Evolutionary conservation across 2,113 vertebrate genomes (phyloP).

Genomic region (Eublepharis macularius): DNA sequence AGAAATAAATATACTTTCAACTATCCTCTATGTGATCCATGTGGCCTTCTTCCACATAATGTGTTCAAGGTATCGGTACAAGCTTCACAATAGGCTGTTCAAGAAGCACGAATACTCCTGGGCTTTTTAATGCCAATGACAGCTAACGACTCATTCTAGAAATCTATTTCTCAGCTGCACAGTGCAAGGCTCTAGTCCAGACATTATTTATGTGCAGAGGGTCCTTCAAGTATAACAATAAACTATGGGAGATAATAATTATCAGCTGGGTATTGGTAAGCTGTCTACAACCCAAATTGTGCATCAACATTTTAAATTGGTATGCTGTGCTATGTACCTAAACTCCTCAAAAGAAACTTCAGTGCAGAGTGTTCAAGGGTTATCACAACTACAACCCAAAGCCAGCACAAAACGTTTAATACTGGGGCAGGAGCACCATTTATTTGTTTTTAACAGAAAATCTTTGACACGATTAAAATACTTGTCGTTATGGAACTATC

Average conservation of each 20-base stretch:
- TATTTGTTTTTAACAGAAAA: no score
- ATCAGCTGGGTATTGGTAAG: neutral
- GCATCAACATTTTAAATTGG: neutral
- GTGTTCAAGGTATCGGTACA: neutral
- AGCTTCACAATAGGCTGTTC: neutral
- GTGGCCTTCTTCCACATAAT: neutral
- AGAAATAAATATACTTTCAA: neutral
- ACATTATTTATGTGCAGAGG: neutral
- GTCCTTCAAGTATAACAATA: neutral
- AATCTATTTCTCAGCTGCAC: neutral
- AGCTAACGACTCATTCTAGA: neutral
- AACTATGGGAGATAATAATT: constrained; percentile 1
- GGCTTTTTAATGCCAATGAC: neutral
- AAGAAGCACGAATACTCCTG: neutral
- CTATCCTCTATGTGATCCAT: neutral
- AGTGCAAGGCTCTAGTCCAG: neutral
- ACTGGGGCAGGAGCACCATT: neutral
- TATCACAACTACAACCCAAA: neutral
- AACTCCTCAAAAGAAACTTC: neutral
- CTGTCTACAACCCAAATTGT: neutral
- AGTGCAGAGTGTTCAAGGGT: neutral
- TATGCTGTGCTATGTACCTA: neutral
- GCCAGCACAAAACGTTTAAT: neutral
- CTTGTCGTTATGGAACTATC: no score
- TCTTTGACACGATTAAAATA: no score